phyloP scores from a whole-genome alignment of 2,797 vertebrate species.

The Bradypodion ventrale region DNA sequence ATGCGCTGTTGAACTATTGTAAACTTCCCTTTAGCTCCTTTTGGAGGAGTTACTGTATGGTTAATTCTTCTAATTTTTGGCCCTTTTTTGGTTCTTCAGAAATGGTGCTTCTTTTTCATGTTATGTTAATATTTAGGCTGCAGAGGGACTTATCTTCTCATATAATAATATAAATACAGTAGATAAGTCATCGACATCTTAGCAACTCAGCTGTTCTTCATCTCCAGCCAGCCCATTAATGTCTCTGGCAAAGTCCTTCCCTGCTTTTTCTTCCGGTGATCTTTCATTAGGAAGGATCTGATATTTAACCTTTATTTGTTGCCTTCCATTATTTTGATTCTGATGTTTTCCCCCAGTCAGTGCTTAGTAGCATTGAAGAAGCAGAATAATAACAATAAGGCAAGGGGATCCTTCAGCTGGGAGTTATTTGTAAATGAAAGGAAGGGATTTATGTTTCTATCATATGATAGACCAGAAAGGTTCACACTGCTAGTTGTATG shows the following conservation, averaged over 20 bases:
- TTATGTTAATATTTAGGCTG: neutral
- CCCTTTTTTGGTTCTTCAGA: neutral
- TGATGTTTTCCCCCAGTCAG: too few relatives aligned
- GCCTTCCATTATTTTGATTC: too few relatives aligned
- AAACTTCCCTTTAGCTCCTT: too few relatives aligned
- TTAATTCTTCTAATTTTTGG: too few relatives aligned
- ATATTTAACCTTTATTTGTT: too few relatives aligned
- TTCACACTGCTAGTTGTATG: neutral
- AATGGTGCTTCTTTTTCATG: neutral
- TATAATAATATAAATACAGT: neutral
- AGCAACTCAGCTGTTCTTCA: neutral
- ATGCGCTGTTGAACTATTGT: too few relatives aligned
- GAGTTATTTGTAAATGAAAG: neutral
- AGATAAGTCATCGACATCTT: neutral
- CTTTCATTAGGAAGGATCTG: too few relatives aligned
- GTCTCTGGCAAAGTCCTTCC: neutral
- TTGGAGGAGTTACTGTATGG: too few relatives aligned
- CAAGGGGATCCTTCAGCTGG: neutral
- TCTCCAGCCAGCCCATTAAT: neutral
- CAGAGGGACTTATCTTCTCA: neutral
- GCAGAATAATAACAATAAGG: too few relatives aligned
- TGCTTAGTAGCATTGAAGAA: too few relatives aligned
- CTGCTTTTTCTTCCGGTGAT: too few relatives aligned
- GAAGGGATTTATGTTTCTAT: neutral
- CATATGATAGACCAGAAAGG: neutral